These are phyloP conservation scores for Ceraclea dissimilis DNA, from an alignment of 2,888 invertebrate species.

Conservation along the genomic window DNA sequence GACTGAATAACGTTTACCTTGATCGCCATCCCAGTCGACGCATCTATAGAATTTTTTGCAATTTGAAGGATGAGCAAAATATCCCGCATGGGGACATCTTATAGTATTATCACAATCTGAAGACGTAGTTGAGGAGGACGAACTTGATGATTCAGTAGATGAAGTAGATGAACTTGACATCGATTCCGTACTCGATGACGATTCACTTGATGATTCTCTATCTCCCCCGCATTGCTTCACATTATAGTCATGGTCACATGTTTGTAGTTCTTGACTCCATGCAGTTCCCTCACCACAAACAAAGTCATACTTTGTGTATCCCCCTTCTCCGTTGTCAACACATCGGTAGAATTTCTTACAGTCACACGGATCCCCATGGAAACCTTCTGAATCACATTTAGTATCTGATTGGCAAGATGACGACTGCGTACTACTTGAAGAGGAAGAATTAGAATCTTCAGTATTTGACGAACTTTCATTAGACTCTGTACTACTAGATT, in stretches of 20 bases:
- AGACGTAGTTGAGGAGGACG: conserved; percentile 16
- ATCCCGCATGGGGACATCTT: conserved; percentile 51
- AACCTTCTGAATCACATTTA: conserved; percentile 45
- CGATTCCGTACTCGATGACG: conserved; percentile 12
- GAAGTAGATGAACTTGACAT: conserved; percentile 17
- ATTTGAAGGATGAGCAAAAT: conserved; percentile 51
- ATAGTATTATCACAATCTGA: conserved; percentile 16
- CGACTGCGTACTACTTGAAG: conserved; percentile 6
- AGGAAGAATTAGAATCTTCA: not conserved
- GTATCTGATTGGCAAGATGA: conserved; percentile 3
- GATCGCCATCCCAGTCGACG: conserved; percentile 51
- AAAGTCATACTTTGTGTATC: conserved; percentile 61
- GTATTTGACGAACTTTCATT: conserved; percentile 1
- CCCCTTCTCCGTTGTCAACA: conserved; percentile 53
- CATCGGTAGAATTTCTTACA: conserved; percentile 74
- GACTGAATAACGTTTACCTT: conserved; percentile 49
- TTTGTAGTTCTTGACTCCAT: conserved; percentile 46
- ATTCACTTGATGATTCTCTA: not conserved
- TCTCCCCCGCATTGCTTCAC: conserved; percentile 28
- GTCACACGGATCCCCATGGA: conserved; percentile 57
- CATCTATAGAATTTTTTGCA: conserved; percentile 62
- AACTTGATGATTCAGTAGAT: conserved; percentile 9
- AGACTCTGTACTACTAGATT: not conserved
- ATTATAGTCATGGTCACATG: conserved; percentile 40
- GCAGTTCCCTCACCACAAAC: conserved; percentile 62